Evolutionary conservation across 30 jellyfish, hydroid and myxozoan genomes (phyloP).

Genomic region (Cassiopea andromeda): DNA sequence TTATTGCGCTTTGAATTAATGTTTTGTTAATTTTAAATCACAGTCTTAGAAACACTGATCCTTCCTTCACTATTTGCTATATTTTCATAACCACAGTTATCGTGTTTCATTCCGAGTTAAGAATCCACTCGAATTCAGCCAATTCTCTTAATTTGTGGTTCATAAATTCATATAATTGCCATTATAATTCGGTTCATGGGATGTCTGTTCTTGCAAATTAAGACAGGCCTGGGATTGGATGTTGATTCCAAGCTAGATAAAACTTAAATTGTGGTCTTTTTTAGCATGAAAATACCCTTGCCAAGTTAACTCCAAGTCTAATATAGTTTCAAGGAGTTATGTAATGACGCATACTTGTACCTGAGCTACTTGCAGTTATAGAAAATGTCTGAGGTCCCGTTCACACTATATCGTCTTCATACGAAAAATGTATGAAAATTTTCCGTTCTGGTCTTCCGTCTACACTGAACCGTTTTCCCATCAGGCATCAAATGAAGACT

Average conservation of each 20-base stretch:
- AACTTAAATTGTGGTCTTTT: slow-evolving; percentile 3
- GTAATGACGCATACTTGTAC: neutral
- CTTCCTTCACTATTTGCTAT: too few relatives aligned
- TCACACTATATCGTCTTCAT: too few relatives aligned
- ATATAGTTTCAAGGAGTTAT: neutral
- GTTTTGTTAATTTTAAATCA: too few relatives aligned
- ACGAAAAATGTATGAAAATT: too few relatives aligned
- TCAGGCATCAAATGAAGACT: too few relatives aligned
- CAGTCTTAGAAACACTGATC: too few relatives aligned
- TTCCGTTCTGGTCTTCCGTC: too few relatives aligned
- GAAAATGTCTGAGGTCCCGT: neutral
- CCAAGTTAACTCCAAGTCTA: neutral
- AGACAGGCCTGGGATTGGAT: neutral
- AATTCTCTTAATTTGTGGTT: neutral
- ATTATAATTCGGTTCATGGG: neutral
- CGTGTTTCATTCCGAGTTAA: neutral
- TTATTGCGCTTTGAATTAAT: too few relatives aligned
- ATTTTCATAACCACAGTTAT: too few relatives aligned
- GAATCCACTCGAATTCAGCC: neutral
- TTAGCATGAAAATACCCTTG: neutral
- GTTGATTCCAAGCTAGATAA: slow-evolving; percentile 1
- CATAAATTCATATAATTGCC: neutral
- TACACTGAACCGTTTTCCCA: too few relatives aligned
- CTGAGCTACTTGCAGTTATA: neutral
- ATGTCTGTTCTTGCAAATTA: slow-evolving; percentile 19